Evolutionary conservation across 2,113 vertebrate genomes (phyloP), one percentile per base, ranked within the genome.

Genomic region (Sigmodon hispidus): DNA sequence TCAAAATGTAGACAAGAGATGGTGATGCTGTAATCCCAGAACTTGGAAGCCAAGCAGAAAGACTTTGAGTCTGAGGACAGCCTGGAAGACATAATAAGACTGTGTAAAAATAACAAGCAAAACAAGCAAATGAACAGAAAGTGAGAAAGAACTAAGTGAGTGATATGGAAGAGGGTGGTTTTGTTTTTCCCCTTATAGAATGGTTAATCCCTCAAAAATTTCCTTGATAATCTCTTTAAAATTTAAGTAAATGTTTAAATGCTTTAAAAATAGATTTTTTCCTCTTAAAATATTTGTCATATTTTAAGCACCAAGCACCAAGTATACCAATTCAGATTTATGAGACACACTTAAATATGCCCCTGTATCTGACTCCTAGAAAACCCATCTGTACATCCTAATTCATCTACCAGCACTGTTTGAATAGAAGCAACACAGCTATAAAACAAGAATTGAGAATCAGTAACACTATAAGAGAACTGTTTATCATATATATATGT

Each of bases 251-350:
- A 85, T 21, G 31, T 86, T 67, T 50, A 67, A 40, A 26, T 81
- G 29, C 52, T 36, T 10, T 83, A 81, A 24, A 95, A 95, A 52
- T 48, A 52, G 50, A 65, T 16, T 57, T 67, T 67, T 87, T 81
- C 96, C 96, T 95, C 89, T 63, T 75, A 84, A 88, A 97, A 95
- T 26, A 43, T 97, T 80, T 96, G 52, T 90, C 52, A 76, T 57
- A 81, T 73, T 96, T 89, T 57, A 96, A 95, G 57, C 94, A 95
- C 84, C 93, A 94, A 97, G 79, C 67, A n/a, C n/a, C 72, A 92
- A 94, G 93, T 50, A 45, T 69, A 85, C 43, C 94, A 29, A 73
- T 75, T 67, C 19, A 50, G 16, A 86, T 50, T 52, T 4, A 69
- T 57, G 50, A 59, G 70, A 52, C 31, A 90, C 55, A 21, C 67